Base-by-base conservation (phyloP, 2,113 vertebrate genomes). In the Indicator indicator region DNA sequence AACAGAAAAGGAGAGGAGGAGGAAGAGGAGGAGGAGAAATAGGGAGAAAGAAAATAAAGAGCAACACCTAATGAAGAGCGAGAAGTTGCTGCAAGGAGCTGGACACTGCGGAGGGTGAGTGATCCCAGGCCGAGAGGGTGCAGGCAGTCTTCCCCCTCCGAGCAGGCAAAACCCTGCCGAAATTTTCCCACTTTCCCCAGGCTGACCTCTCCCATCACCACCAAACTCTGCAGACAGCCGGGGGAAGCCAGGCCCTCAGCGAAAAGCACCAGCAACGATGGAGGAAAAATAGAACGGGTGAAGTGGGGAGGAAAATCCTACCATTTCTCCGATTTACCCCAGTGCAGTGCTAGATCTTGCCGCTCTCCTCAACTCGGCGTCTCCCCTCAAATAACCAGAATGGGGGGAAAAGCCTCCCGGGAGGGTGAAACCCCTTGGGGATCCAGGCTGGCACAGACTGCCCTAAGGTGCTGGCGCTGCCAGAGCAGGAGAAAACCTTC, bases 61-160 rank as follows among this genome's bases (percentile, higher is more conserved):
- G 56, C 36, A 81, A 2, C 70, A 46, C 30, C 90, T 73, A 10
- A 72, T 52, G 63, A 63, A 46, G 73, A 88, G 52, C 5, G 21
- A 73, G 84, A 48, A 54, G 72, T 12, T 30, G 2, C 65, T 21
- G 48, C 36, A 65, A 65, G 88, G 80, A 80, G 75, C 42, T 55
- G 95, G 3, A 58, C 40, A 11, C 52, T 24, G 83, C 2, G 11
- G 17, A 70, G 91, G 91, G 89, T 96, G 95, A 96, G 76, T 78
- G 75, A 7, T 40, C 16, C 50, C 83, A 33, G 38, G 50, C 50
- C 50, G 50, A 52, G 50, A 21, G 48, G 21, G 18, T 24, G 50
- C 23, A 52, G 23, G 23, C 50, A 24, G 21, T 24, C 50, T 52
- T 24, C 23, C 50, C 50, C 21, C 38, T 12, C 73, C 58, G n/a